Evolutionary conservation across 2,888 invertebrate genomes (phyloP).

Genomic region (Pandemis cinnamomeana): DNA sequence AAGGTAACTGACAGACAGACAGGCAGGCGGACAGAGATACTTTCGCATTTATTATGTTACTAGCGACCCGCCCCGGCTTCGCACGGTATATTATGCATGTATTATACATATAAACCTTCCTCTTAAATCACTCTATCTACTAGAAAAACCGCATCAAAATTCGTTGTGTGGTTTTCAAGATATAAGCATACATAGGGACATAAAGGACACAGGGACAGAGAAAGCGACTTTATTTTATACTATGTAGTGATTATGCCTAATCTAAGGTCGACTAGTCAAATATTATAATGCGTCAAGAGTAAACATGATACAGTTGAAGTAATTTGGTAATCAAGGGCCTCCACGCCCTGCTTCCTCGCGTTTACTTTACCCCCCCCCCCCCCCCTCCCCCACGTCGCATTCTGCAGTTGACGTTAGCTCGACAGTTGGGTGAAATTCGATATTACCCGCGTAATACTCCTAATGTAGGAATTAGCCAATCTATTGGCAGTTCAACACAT

Average conservation of each 20-base stretch:
- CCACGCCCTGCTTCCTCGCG: neutral
- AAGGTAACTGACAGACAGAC: neutral
- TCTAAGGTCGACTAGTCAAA: too few species aligned
- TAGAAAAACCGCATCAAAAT: too few species aligned
- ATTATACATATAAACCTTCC: too few species aligned
- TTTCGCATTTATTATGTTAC: too few species aligned
- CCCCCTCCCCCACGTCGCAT: neutral
- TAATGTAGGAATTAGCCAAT: neutral
- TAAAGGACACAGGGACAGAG: too few species aligned
- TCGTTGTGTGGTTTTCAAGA: too few species aligned
- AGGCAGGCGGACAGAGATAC: neutral
- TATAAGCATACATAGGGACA: too few species aligned
- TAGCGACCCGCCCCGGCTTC: too few species aligned
- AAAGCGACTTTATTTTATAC: too few species aligned
- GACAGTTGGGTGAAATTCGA: neutral
- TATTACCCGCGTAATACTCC: neutral
- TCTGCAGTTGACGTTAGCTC: neutral
- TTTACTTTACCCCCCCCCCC: neutral
- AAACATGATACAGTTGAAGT: neutral
- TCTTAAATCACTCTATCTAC: too few species aligned
- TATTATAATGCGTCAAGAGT: neutral
- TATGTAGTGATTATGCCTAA: too few species aligned
- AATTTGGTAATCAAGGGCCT: neutral
- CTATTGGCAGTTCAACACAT: neutral
- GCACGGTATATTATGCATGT: too few species aligned